These are phyloP conservation scores for Phalacrocorax aristotelis DNA, from an alignment of 2,113 vertebrate species.

Conservation along the genomic window DNA sequence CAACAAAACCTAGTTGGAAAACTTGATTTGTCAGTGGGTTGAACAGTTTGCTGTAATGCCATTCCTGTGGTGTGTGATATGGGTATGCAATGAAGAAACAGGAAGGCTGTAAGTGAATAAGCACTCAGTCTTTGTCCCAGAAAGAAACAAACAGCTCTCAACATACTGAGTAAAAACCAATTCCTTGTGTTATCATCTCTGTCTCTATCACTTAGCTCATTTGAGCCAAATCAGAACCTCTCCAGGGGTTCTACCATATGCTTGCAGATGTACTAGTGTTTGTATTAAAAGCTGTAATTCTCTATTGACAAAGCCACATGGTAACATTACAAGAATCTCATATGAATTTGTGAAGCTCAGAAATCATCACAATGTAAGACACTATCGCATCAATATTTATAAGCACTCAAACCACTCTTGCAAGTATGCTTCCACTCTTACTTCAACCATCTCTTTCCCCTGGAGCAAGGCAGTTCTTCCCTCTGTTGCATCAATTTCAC, in stretches of 20 bases:
- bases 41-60: neutral
- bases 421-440: neutral
- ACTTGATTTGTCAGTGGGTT: neutral
- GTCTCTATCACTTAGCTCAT: neutral
- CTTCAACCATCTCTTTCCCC: neutral
- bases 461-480: neutral
- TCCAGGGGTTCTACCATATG: neutral
- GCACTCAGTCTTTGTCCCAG: neutral
- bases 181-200: neutral
- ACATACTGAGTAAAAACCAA: neutral
- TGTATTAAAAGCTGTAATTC: slow-evolving; percentile 1
- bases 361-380: neutral
- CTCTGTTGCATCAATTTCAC: neutral
- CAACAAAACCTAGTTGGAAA: neutral
- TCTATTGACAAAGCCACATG: neutral
- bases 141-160: neutral
- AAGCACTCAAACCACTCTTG: neutral
- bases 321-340: neutral
- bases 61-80: neutral
- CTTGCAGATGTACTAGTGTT: neutral
- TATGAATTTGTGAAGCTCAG: neutral
- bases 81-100: neutral
- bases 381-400: slow-evolving; percentile 1
- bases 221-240: slow-evolving; percentile 36
- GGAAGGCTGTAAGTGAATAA: neutral